Conservation (phyloP, 2,888 invertebrate genomes). For the Temnothorax unifasciatus region DNA sequence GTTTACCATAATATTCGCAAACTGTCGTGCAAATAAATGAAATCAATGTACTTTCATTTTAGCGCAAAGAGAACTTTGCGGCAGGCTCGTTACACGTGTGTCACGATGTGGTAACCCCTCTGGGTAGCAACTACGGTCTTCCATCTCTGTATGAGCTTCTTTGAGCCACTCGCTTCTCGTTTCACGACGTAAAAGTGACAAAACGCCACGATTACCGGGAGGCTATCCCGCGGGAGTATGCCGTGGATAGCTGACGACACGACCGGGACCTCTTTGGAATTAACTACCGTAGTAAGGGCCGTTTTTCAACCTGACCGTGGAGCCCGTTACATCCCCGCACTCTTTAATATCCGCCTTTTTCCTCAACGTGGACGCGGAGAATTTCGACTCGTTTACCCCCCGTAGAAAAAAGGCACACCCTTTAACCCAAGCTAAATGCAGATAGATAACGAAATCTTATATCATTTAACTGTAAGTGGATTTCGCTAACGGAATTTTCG, state of each 20-base stretch:
- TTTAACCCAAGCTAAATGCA: constrained; percentile 10
- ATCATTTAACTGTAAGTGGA: constrained; percentile 21
- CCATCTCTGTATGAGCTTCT: constrained; percentile 28
- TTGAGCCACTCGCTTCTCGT: constrained; percentile 41
- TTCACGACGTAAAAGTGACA: constrained; percentile 79
- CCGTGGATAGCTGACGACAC: constrained; percentile 79
- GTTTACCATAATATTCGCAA: not conserved
- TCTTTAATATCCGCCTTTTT: constrained; percentile 43
- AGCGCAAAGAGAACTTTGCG: constrained; percentile 4
- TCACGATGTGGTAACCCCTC: constrained; percentile 31
- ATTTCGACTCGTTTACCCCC: not conserved
- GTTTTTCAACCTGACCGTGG: constrained; percentile 73
- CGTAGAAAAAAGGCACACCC: constrained; percentile 19
- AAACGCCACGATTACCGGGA: constrained; percentile 81
- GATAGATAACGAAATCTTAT: constrained; percentile 18
- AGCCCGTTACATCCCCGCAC: constrained; percentile 37
- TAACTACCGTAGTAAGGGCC: constrained; percentile 77
- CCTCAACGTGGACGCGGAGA: not conserved
- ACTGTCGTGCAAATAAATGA: constrained; percentile 32
- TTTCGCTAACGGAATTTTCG: not conserved
- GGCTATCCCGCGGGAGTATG: constrained; percentile 75
- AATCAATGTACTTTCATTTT: constrained; percentile 32
- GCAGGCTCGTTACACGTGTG: constrained; percentile 32
- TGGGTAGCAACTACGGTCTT: constrained; percentile 12
- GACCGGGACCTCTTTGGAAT: constrained; percentile 81